A percentile compares a stretch with the other conserved stretches of the same genome.
Conservation (phyloP, 2,113 vertebrate species). For the Mastomys coucha region DNA sequence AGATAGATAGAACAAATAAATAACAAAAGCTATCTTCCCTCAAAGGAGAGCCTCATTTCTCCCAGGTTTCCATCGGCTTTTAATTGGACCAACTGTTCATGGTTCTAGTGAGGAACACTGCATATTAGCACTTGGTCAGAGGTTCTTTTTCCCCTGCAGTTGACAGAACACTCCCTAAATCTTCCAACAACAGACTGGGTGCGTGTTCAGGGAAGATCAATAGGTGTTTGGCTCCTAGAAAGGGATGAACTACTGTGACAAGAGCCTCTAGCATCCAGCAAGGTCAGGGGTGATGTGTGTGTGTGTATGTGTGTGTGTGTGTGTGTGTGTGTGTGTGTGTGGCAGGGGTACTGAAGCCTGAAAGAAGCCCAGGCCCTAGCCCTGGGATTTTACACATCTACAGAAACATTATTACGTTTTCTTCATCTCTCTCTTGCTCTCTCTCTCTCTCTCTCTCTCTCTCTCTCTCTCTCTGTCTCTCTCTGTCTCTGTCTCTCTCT, state of each 20-base stretch:
- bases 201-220: conserved; percentile 48
- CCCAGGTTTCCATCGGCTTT: conserved; percentile 56
- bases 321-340: too few species aligned
- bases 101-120: conserved; percentile 47
- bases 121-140: conserved; percentile 40
- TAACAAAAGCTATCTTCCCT: background rate
- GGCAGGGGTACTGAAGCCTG: background rate
- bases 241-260: background rate
- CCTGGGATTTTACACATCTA: background rate
- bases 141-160: conserved; percentile 32
- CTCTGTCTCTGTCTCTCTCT: background rate
- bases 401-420: conserved; percentile 20
- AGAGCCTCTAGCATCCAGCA: background rate
- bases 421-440: background rate
- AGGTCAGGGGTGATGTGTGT: background rate
- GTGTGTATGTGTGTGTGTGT: too few species aligned
- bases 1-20: background rate
- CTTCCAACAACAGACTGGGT: background rate
- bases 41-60: conserved; percentile 62
- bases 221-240: background rate
- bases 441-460: background rate
- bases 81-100: conserved; percentile 52
- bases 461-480: background rate
- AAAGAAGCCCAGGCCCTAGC: background rate
- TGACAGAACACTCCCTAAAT: conserved; percentile 45